These are phyloP conservation scores for Drosophila birchii DNA, from an alignment of 2,888 invertebrate species.

Conservation along the genomic window DNA sequence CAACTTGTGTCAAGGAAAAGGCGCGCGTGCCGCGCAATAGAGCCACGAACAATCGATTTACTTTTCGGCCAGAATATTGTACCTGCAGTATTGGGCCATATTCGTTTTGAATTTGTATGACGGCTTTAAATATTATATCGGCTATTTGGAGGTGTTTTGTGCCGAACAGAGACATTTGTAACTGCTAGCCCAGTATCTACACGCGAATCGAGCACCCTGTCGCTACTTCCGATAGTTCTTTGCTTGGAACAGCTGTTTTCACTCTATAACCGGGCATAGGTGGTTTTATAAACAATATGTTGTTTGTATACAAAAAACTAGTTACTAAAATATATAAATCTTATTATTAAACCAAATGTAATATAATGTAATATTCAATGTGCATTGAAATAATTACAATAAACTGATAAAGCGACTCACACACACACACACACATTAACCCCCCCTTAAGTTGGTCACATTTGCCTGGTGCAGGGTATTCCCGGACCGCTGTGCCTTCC, in stretches of 20 bases:
- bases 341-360: too few species aligned
- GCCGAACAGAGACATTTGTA: background rate
- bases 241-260: conserved; percentile 22
- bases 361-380: too few species aligned
- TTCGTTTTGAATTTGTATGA: background rate
- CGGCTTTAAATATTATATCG: too few species aligned
- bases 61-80: background rate
- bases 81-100: fast-evolving
- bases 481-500: background rate
- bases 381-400: background rate
- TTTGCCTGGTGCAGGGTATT: conserved; percentile 14
- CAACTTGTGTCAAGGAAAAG: conserved; percentile 30
- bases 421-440: too few species aligned
- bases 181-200: background rate
- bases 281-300: background rate
- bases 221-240: conserved; percentile 26
- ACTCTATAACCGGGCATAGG: background rate
- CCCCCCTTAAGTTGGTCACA: too few species aligned
- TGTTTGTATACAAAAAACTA: too few species aligned
- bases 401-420: background rate
- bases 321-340: too few species aligned
- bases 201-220: background rate
- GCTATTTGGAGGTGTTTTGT: background rate
- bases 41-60: conserved; percentile 16
- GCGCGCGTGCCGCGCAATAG: conserved; percentile 37